Base-by-base conservation (phyloP, 2,113 vertebrate genomes). In the Hystrix brachyura region DNA sequence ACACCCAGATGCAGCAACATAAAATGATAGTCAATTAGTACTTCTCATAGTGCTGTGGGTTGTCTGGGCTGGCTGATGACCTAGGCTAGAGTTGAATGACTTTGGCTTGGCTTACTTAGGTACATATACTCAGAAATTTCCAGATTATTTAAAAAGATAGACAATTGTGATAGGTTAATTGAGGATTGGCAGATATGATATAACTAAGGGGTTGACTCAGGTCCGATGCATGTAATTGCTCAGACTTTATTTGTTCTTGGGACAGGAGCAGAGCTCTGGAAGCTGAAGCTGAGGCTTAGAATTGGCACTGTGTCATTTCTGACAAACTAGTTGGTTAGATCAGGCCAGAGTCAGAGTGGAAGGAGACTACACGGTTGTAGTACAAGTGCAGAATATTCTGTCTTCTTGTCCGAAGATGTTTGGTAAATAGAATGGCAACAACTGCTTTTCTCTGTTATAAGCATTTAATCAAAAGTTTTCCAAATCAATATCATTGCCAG, bases 11-110 rank as follows among this genome's bases (percentile, higher is more conserved):
- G 46, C 62, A 62, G 18, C 46, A 90, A 5, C 25, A 72, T 78
- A 79, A 90, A 60, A 57, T 7, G 89, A 65, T 94, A 86, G 51
- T 55, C 9, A 89, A 64, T 86, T 81, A 85, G 57, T 81, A 18
- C 53, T 38, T 90, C 2, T 43, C 6, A 15, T 38, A 78, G 9
- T 11, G n/a, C 18, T 43, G 0, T 76, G 55, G 5, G 43, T 84
- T 88, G 2, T 88, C n/a, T 67, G 19, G 23, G 13, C 9, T 81
- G 43, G 23, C 21, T 71, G 32, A 48, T 69, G 17, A 74, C 18
- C 23, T 62, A 21, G 17, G 18, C 14, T 53, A 34, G 18, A 15
- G 2, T 53, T 91, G 21, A 69, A 7, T 84, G 12, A 71, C 25
- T 32, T 91, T 11, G n/a, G 3, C 43, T 62, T 86, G 60, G 13